Conservation (phyloP, 2,113 vertebrate species). For the Lonchura striata region DNA sequence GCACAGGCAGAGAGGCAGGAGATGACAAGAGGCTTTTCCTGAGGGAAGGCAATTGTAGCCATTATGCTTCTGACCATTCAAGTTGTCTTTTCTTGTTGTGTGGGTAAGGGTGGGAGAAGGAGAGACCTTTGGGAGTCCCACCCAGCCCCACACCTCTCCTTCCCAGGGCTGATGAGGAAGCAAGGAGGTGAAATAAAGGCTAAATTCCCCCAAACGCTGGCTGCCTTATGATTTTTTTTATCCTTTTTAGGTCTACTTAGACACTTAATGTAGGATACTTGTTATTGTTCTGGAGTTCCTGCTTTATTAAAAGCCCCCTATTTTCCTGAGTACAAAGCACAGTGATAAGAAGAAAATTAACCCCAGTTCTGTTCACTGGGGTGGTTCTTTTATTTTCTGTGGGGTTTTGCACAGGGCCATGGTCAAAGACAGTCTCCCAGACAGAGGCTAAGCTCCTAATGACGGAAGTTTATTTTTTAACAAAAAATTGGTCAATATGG, state of each 20-base stretch:
- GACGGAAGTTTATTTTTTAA: neutral
- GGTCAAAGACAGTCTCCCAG: neutral
- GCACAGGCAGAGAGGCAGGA: neutral
- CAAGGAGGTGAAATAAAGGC: neutral
- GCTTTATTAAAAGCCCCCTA: neutral
- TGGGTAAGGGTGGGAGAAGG: neutral
- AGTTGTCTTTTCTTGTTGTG: neutral
- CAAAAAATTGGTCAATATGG: neutral
- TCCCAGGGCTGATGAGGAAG: neutral
- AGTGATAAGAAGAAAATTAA: neutral
- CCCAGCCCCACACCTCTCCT: neutral
- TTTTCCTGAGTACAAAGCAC: neutral
- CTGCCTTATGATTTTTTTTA: neutral
- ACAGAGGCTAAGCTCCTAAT: neutral
- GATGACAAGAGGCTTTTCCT: neutral
- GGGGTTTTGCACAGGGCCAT: neutral
- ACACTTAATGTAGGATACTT: neutral
- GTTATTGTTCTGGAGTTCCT: neutral
- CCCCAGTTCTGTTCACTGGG: rapidly evolving
- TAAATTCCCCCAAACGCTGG: neutral
- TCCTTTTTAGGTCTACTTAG: neutral
- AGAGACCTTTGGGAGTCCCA: neutral
- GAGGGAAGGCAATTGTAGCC: neutral
- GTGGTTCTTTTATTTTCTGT: neutral
- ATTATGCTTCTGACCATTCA: neutral